phyloP scores from a whole-genome alignment of 2,888 invertebrate species.

The Pollenia griseotomentosa region DNA sequence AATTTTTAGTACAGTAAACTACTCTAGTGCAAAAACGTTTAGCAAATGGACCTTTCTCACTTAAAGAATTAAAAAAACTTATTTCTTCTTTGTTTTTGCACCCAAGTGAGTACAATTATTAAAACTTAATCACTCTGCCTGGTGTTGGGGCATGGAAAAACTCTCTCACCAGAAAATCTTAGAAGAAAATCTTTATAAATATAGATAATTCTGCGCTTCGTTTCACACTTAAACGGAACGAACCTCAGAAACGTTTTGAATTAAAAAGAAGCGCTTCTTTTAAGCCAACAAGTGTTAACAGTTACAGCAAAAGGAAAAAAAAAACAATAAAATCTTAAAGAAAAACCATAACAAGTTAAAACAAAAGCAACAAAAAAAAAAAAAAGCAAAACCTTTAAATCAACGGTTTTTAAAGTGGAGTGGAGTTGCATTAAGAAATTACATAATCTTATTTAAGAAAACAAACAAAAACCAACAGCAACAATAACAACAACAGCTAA shows the following conservation, averaged over 20 bases:
- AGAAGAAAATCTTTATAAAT: constrained; percentile 80
- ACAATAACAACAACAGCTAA: constrained; percentile 30
- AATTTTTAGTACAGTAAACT: too few species aligned
- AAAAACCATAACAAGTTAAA: constrained; percentile 20
- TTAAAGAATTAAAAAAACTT: neutral
- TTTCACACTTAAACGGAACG: constrained; percentile 81
- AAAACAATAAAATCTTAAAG: neutral
- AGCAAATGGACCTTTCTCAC: neutral
- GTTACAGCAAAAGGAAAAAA: constrained; percentile 44
- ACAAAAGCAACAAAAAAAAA: neutral
- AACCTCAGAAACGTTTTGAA: constrained; percentile 75
- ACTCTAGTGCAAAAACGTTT: too few species aligned
- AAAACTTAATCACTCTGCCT: neutral
- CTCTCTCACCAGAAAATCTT: constrained; percentile 30
- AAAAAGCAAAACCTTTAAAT: constrained; percentile 23
- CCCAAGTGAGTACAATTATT: constrained; percentile 7
- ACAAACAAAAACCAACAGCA: constrained; percentile 57
- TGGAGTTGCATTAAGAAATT: constrained; percentile 67
- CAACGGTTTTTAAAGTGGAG: constrained; percentile 56
- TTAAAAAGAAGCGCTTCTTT: constrained; percentile 63
- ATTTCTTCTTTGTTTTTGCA: constrained; percentile 27
- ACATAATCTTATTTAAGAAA: constrained; percentile 70
- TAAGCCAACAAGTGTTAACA: constrained; percentile 39
- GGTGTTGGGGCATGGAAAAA: constrained; percentile 39
- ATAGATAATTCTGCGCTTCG: constrained; percentile 81